phyloP scores from a whole-genome alignment of 2,797 vertebrate species.

The Ctenopoma multispine region DNA sequence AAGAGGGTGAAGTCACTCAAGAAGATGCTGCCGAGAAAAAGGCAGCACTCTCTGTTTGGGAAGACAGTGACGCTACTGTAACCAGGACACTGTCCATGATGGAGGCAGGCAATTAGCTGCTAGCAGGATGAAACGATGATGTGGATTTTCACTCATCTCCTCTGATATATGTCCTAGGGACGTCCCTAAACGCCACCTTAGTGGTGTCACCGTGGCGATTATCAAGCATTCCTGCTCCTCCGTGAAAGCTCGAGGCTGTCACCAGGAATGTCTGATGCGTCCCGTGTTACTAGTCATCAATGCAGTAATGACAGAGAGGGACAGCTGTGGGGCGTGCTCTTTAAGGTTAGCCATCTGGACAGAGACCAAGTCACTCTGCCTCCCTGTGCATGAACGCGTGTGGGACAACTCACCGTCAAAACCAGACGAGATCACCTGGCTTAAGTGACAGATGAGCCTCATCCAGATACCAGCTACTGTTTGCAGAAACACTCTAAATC shows the following conservation, averaged over 20 bases:
- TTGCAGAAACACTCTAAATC: not conserved
- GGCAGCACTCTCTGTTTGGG: not conserved
- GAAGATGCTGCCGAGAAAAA: constrained; percentile 25
- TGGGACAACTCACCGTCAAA: constrained; percentile 13
- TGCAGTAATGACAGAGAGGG: constrained; percentile 48
- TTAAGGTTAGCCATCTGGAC: constrained; percentile 79
- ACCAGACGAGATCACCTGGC: constrained; percentile 15
- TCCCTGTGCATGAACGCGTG: constrained; percentile 21
- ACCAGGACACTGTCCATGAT: constrained; percentile 10
- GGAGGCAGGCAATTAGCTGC: constrained; percentile 39
- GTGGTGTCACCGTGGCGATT: constrained; percentile 82
- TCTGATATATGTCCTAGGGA: constrained; percentile 76
- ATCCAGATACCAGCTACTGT: constrained; percentile 1
- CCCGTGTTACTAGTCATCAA: constrained; percentile 59
- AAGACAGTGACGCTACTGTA: constrained; percentile 19
- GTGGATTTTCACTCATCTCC: constrained; percentile 52
- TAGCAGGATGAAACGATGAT: constrained; percentile 39
- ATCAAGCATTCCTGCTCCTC: constrained; percentile 64
- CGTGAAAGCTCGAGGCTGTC: constrained; percentile 65
- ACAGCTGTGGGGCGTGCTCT: constrained; percentile 67
- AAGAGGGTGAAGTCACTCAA: constrained; percentile 42
- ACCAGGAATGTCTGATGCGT: constrained; percentile 78
- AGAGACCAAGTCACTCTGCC: constrained; percentile 33
- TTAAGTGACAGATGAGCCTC: not conserved
- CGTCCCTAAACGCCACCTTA: constrained; percentile 74